These are phyloP conservation scores for Podarcis muralis DNA, from an alignment of 2,113 vertebrate genomes.

Conservation along the genomic window DNA sequence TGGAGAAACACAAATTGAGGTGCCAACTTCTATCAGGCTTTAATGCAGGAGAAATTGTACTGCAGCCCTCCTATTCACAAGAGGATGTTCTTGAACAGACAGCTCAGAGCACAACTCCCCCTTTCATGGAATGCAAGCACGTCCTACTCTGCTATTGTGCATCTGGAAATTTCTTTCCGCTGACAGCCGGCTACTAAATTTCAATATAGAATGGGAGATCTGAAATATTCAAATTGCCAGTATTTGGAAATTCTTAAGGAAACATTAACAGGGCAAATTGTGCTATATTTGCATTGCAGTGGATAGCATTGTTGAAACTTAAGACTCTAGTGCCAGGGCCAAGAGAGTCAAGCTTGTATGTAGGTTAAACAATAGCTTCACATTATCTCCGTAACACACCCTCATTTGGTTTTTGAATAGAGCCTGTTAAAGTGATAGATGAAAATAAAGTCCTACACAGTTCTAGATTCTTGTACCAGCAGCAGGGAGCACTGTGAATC, in stretches of 20 bases:
- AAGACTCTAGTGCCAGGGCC: background rate
- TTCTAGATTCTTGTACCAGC: background rate
- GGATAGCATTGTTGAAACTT: background rate
- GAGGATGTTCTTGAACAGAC: background rate
- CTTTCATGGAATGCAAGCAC: background rate
- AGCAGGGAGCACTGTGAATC: slow-evolving; percentile 21
- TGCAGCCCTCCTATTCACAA: slow-evolving; percentile 19
- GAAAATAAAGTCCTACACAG: background rate
- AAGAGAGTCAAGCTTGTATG: background rate
- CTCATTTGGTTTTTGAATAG: fast-evolving
- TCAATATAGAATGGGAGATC: background rate
- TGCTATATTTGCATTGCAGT: slow-evolving; percentile 6
- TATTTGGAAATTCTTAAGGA: slow-evolving; percentile 7
- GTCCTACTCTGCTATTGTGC: background rate
- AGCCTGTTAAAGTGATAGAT: slow-evolving; percentile 5
- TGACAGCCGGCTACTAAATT: slow-evolving; percentile 2
- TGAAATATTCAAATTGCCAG: slow-evolving; percentile 5
- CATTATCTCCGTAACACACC: background rate
- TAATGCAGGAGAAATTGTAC: slow-evolving; percentile 30
- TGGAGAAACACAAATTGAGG: slow-evolving; percentile 53
- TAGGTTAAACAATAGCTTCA: slow-evolving; percentile 7
- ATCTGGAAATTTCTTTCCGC: background rate
- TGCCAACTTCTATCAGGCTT: slow-evolving; percentile 34
- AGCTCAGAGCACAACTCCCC: slow-evolving; percentile 11
- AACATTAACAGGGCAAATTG: slow-evolving; percentile 11